These are phyloP conservation scores for Tupiocoris notatus DNA, from an alignment of 2,888 invertebrate genomes.

Conservation along the genomic window DNA sequence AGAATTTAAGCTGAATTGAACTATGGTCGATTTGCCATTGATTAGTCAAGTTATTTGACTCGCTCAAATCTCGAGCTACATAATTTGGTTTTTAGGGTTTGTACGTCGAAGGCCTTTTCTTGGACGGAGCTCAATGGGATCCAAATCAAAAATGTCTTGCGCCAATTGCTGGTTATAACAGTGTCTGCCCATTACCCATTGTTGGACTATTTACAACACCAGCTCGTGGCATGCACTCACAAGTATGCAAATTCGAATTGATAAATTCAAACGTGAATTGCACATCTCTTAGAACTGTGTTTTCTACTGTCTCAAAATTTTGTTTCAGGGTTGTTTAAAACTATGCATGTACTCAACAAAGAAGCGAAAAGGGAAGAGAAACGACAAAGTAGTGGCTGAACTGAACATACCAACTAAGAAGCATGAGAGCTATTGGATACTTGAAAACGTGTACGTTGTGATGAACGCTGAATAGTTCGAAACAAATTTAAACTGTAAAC, in stretches of 20 bases:
- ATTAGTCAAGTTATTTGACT: background rate
- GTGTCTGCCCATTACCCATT: slow-evolving; percentile 4
- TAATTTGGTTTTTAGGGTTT: slow-evolving; percentile 61
- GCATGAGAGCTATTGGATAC: slow-evolving; percentile 22
- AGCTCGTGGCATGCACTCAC: background rate
- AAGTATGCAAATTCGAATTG: slow-evolving; percentile 3
- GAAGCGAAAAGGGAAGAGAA: background rate
- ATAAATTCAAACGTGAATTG: no score
- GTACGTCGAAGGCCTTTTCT: slow-evolving; percentile 73
- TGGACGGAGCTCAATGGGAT: slow-evolving; percentile 90
- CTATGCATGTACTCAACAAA: slow-evolving; percentile 4
- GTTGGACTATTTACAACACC: slow-evolving; percentile 7
- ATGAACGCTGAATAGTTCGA: slow-evolving; percentile 19
- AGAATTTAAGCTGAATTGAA: no score
- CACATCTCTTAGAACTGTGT: background rate
- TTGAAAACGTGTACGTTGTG: slow-evolving; percentile 21
- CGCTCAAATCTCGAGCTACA: background rate
- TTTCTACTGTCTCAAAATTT: background rate
- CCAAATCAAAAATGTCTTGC: slow-evolving; percentile 66
- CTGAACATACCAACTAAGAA: slow-evolving; percentile 16
- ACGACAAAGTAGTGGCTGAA: slow-evolving; percentile 8
- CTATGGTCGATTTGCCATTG: no score
- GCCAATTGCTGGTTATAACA: slow-evolving; percentile 47
- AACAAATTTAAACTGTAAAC: background rate
- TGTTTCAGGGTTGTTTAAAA: slow-evolving; percentile 16